Percentiles rank a stretch among this genome's conserved stretches.
Conservation (phyloP, 2,797 vertebrate species). For the Parauchenoglanis ngamensis region DNA sequence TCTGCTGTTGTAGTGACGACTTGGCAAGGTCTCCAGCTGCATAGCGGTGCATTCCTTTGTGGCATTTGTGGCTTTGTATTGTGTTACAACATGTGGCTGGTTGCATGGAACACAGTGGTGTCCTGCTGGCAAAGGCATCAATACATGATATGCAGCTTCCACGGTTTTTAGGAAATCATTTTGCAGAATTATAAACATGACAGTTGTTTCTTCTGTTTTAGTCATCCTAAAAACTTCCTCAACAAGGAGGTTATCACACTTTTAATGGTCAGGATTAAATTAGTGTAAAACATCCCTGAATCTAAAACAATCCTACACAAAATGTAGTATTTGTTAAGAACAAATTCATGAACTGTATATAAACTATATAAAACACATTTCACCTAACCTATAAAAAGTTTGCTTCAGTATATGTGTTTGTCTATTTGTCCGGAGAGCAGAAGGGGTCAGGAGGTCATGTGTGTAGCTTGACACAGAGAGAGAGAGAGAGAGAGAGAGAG, state of each 20-base stretch:
- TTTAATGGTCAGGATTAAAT: not conserved
- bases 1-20: slow-evolving; percentile 51
- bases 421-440: too few species aligned
- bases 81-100: slow-evolving; percentile 44
- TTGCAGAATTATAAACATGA: not conserved
- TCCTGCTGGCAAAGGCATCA: slow-evolving; percentile 1
- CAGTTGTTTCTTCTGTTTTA: not conserved
- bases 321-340: not conserved
- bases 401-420: not conserved
- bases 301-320: not conserved
- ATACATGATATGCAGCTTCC: not conserved
- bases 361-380: not conserved
- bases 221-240: not conserved
- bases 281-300: not conserved
- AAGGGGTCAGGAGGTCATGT: too few species aligned
- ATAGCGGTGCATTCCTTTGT: slow-evolving; percentile 48
- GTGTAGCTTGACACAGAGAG: too few species aligned
- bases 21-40: slow-evolving; percentile 53
- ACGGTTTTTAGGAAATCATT: not conserved
- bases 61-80: slow-evolving; percentile 46
- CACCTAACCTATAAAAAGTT: not conserved
- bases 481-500: too few species aligned
- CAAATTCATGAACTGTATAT: not conserved
- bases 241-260: not conserved
- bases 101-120: slow-evolving; percentile 15